A percentile compares a stretch with the other conserved stretches of the same genome.
These are phyloP conservation scores for Aotus griseimembra DNA, from an alignment of 2,797 vertebrate genomes.

Conservation along the genomic window DNA sequence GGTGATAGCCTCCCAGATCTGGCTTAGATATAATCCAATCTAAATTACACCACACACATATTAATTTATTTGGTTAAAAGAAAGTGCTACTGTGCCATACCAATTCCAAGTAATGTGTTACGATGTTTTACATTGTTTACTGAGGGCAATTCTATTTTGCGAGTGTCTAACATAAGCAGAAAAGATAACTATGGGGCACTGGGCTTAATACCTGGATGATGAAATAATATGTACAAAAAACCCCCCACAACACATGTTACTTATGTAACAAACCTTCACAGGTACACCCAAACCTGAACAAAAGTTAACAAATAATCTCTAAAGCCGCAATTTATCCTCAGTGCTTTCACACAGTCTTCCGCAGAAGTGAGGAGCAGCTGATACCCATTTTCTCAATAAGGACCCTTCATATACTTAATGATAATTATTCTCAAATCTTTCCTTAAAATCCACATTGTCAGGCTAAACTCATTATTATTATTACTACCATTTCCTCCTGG, in stretches of 20 bases:
- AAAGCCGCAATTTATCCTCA: background rate
- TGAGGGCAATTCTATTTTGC: background rate
- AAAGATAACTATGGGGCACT: background rate
- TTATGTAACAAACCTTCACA: background rate
- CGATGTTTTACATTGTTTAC: background rate
- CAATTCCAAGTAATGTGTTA: background rate
- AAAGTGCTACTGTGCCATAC: background rate
- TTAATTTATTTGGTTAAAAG: background rate
- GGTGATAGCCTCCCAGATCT: background rate
- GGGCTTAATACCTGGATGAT: background rate
- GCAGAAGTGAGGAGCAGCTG: background rate
- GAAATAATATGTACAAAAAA: background rate
- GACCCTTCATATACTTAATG: background rate
- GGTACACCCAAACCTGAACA: background rate
- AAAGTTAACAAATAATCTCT: background rate
- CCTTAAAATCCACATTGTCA: background rate
- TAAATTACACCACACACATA: background rate
- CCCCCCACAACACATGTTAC: background rate
- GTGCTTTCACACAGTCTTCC: background rate
- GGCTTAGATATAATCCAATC: background rate
- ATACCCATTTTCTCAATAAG: constrained; percentile 11
- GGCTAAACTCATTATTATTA: background rate
- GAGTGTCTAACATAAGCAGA: background rate
- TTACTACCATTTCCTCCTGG: background rate
- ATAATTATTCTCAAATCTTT: background rate